Conservation (phyloP, 2,888 invertebrate species). For the Uropetala carovei region DNA sequence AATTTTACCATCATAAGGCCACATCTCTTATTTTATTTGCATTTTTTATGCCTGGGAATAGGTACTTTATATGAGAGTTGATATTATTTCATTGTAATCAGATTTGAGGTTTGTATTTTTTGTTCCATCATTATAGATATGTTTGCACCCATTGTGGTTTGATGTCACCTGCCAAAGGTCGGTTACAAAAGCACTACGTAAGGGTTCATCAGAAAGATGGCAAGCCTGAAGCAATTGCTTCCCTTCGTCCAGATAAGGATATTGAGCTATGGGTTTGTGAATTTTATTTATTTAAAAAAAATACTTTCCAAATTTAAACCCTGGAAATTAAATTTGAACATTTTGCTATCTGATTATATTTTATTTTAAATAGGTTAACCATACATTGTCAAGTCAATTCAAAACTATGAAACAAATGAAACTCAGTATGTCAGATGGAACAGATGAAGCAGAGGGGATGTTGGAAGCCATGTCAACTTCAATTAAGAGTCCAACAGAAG, state of each 20-base stretch:
- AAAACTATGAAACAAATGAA: background rate
- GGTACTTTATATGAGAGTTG: too few species aligned
- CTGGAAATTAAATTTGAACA: background rate
- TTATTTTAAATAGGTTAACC: background rate
- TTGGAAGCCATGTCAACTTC: background rate
- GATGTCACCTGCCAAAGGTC: slow-evolving; percentile 78
- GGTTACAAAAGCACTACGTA: slow-evolving; percentile 78
- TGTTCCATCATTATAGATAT: slow-evolving; percentile 75
- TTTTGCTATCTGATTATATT: background rate
- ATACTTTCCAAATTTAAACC: too few species aligned
- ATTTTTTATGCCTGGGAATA: too few species aligned
- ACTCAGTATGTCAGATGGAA: background rate
- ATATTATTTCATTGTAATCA: too few species aligned
- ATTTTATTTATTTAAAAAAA: slow-evolving; percentile 66
- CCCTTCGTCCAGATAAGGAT: slow-evolving; percentile 74
- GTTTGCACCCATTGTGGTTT: slow-evolving; percentile 79
- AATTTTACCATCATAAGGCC: too few species aligned
- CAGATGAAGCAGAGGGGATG: background rate
- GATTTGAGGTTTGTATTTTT: too few species aligned
- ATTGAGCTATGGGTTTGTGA: slow-evolving; percentile 78
- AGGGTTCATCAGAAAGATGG: slow-evolving; percentile 75
- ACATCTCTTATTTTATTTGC: too few species aligned
- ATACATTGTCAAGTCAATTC: slow-evolving; percentile 6
- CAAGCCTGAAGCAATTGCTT: slow-evolving; percentile 72
- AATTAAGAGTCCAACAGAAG: background rate